Conservation (phyloP, 2,113 vertebrate genomes). For the Zosterops hypoxanthus region DNA sequence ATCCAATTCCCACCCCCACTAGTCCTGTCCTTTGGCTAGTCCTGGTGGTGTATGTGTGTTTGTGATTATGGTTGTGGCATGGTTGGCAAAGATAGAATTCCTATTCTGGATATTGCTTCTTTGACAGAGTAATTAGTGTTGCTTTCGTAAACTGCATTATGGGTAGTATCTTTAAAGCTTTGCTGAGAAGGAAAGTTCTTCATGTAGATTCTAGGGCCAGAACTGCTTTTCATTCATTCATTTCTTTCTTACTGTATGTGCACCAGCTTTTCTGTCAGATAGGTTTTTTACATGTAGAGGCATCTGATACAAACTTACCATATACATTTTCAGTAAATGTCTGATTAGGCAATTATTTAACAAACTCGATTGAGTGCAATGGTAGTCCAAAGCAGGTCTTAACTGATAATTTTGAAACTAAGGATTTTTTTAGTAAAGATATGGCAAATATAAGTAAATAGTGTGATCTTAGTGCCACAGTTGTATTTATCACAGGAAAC, state of each 20-base stretch:
- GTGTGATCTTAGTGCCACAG: neutral
- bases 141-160: neutral
- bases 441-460: neutral
- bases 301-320: neutral
- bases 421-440: neutral
- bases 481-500: neutral
- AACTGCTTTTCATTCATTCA: neutral
- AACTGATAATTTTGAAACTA: neutral
- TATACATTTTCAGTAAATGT: neutral
- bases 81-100: neutral
- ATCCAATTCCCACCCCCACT: neutral
- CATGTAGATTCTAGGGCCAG: neutral
- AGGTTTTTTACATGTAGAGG: neutral
- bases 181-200: neutral
- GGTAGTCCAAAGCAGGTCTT: neutral
- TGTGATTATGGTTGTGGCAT: slow-evolving; percentile 20
- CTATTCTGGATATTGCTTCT: neutral
- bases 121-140: neutral
- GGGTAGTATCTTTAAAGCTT: neutral
- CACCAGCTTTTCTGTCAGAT: neutral
- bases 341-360: neutral
- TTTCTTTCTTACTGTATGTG: neutral
- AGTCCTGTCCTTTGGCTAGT: neutral
- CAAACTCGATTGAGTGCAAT: neutral
- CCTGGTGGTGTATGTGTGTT: neutral